Conservation (phyloP, 2,888 invertebrate genomes). For the Leptinotarsa haldemani region DNA sequence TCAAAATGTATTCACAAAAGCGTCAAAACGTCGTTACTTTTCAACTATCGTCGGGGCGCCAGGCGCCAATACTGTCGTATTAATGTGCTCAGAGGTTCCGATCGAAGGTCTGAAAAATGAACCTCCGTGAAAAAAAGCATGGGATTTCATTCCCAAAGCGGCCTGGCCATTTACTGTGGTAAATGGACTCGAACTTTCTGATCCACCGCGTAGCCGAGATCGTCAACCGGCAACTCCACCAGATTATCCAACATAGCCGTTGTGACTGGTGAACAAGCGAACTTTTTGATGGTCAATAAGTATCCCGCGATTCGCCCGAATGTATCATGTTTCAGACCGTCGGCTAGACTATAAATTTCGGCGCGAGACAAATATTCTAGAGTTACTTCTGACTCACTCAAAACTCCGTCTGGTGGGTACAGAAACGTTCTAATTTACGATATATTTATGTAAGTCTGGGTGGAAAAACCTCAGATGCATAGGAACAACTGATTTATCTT, state of each 20-base stretch:
- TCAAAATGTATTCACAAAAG: too few species aligned
- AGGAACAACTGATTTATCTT: too few species aligned
- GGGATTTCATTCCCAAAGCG: too few species aligned
- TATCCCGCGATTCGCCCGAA: slow-evolving; percentile 4
- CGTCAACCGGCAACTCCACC: slow-evolving; percentile 17
- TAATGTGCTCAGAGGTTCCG: too few species aligned
- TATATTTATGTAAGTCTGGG: not conserved
- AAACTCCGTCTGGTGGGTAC: slow-evolving; percentile 27
- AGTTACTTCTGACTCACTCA: slow-evolving; percentile 31
- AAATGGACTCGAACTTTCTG: not conserved
- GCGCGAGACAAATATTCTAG: slow-evolving; percentile 32
- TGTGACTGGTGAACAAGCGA: slow-evolving; percentile 11
- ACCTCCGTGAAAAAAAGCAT: too few species aligned
- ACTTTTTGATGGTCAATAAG: slow-evolving; percentile 21
- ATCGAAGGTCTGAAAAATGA: too few species aligned
- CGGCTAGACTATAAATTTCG: slow-evolving; percentile 29
- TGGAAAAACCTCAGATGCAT: slow-evolving; percentile 1
- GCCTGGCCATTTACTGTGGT: too few species aligned
- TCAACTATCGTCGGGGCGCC: too few species aligned
- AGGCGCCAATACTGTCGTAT: too few species aligned
- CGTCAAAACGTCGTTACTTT: too few species aligned
- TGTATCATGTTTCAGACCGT: slow-evolving; percentile 27
- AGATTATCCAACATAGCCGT: slow-evolving; percentile 10
- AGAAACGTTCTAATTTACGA: slow-evolving; percentile 22
- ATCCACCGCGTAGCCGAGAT: not conserved